These are phyloP conservation scores for Lepidurus arcticus DNA, from an alignment of 1,140 invertebrate genomes.

Conservation along the genomic window DNA sequence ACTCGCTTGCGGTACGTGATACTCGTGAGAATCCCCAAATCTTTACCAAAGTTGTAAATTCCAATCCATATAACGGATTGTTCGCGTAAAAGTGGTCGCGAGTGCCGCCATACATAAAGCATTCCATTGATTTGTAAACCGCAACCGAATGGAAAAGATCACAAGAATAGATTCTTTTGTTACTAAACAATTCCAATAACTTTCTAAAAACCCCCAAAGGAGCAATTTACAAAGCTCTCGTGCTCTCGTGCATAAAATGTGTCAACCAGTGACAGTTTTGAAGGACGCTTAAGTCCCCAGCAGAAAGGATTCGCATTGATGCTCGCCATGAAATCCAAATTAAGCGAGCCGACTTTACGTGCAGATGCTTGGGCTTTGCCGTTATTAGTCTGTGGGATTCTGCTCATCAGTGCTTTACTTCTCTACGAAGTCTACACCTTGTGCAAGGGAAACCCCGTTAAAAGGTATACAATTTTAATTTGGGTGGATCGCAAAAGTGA, in stretches of 20 bases:
- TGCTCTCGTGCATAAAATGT: not conserved
- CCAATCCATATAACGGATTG: not conserved
- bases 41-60: not conserved
- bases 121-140: not conserved
- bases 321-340: not conserved
- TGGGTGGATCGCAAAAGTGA: not conserved
- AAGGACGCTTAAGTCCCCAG: not conserved
- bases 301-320: not conserved
- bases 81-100: not conserved
- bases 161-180: not conserved
- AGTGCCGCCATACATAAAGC: not conserved
- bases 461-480: not conserved
- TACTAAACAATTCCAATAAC: no score
- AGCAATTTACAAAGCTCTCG: not conserved
- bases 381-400: conserved; percentile 1
- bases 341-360: not conserved
- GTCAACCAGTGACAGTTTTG: not conserved
- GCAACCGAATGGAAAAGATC: no score
- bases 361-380: not conserved
- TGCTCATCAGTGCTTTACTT: conserved; percentile 1
- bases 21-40: not conserved
- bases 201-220: not conserved
- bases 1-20: not conserved
- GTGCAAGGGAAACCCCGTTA: conserved; percentile 18
- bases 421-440: not conserved